Percentiles rank a stretch among this genome's conserved stretches.
phyloP scores from a whole-genome alignment of 2,888 invertebrate species.

The Caenorhabditis afra region DNA sequence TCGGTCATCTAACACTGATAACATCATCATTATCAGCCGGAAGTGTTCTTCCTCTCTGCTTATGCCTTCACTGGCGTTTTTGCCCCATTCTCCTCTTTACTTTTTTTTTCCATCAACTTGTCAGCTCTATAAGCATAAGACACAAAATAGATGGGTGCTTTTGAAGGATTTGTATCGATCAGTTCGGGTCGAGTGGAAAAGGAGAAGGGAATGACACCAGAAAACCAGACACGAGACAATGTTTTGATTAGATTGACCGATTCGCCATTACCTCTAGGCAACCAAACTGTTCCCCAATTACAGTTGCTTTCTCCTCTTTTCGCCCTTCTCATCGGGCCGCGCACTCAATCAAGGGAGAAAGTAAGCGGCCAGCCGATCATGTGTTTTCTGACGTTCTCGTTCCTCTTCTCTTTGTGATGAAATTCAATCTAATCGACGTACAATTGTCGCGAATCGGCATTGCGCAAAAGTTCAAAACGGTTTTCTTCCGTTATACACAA shows the following conservation, averaged over 20 bases:
- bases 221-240: no score
- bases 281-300: slow-evolving; percentile 5
- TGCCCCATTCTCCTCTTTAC: no score
- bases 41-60: slow-evolving; percentile 29
- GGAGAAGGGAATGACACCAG: no score
- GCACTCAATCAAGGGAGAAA: not conserved
- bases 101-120: no score
- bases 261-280: no score
- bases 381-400: slow-evolving; percentile 6
- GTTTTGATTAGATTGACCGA: not conserved
- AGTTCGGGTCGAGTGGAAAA: slow-evolving; percentile 30
- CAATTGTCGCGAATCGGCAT: not conserved
- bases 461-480: slow-evolving; percentile 7
- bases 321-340: slow-evolving; percentile 10
- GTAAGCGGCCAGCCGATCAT: slow-evolving; percentile 4
- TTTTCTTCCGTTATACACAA: no score
- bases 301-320: slow-evolving; percentile 14
- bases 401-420: slow-evolving; percentile 20
- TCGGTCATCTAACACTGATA: slow-evolving; percentile 7
- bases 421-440: slow-evolving; percentile 33
- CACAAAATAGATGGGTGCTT: no score
- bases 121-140: no score
- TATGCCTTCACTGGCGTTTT: not conserved
- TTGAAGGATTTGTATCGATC: slow-evolving; percentile 10
- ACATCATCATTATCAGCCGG: slow-evolving; percentile 32